Conservation (phyloP, 1,140 invertebrate species). For the Magallana angulata region DNA sequence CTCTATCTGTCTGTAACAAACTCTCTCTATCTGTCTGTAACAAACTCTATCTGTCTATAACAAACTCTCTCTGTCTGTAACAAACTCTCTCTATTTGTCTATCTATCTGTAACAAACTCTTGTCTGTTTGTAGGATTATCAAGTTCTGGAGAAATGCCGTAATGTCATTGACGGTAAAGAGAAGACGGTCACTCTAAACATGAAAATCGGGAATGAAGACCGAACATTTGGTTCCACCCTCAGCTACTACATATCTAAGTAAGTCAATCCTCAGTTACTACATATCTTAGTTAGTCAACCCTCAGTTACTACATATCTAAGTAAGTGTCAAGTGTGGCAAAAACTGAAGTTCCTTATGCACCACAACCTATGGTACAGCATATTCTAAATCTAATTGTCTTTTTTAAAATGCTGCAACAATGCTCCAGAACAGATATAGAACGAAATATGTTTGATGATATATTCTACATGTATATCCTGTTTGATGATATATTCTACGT, state of each 20-base stretch:
- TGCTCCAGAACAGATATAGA: too few species aligned
- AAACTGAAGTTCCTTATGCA: too few species aligned
- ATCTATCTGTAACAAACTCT: too few species aligned
- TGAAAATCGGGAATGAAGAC: conserved; percentile 94
- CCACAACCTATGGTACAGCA: too few species aligned
- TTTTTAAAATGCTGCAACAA: too few species aligned
- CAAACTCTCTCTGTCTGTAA: too few species aligned
- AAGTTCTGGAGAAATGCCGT: conserved; percentile 87
- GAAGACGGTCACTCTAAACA: conserved; percentile 86
- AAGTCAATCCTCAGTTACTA: conserved; percentile 95
- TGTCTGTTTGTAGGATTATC: conserved; percentile 76
- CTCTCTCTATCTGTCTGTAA: too few species aligned
- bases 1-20: too few species aligned
- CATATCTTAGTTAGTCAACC: conserved; percentile 89
- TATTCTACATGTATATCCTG: not conserved
- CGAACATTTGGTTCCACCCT: conserved; percentile 95
- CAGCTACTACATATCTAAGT: conserved; percentile 96
- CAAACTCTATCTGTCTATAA: too few species aligned
- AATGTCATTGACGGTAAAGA: conserved; percentile 87
- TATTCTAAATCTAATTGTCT: too few species aligned
- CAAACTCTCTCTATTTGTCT: too few species aligned
- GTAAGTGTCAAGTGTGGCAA: not conserved
- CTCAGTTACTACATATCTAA: not conserved
- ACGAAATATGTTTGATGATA: not conserved
- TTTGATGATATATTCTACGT: not conserved